Percentiles rank a stretch among this genome's conserved stretches.
These are phyloP conservation scores for Lophura nycthemera DNA, from an alignment of 2,113 vertebrate species.

Conservation along the genomic window DNA sequence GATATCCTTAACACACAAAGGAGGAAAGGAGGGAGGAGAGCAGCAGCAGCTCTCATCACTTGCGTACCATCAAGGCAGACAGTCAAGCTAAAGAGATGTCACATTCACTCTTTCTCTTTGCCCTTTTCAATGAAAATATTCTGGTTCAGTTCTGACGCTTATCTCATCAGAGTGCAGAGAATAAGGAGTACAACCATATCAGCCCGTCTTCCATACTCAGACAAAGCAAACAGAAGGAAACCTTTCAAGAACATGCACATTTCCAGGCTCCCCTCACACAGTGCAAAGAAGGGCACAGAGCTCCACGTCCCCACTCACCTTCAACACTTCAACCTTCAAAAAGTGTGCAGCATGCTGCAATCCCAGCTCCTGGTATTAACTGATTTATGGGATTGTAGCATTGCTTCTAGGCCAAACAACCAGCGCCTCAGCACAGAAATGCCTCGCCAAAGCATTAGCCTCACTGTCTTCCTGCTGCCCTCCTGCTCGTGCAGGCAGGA, in stretches of 20 bases:
- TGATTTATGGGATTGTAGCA: neutral
- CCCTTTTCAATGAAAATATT: neutral
- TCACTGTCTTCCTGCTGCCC: neutral
- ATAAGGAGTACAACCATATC: neutral
- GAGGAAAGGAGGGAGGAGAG: neutral
- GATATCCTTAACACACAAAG: neutral
- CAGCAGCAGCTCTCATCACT: neutral
- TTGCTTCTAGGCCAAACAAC: slow-evolving; percentile 19
- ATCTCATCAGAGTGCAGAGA: neutral
- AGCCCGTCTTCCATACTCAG: neutral
- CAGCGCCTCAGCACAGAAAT: neutral
- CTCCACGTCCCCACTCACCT: neutral
- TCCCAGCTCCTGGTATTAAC: neutral
- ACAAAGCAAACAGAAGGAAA: neutral
- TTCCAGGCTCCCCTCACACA: neutral
- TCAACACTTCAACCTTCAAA: too few relatives aligned
- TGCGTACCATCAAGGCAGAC: neutral
- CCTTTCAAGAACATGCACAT: neutral
- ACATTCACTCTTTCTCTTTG: neutral
- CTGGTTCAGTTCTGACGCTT: neutral
- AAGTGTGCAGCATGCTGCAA: neutral
- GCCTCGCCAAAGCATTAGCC: neutral
- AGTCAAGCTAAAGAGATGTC: neutral
- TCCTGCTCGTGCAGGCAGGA: slow-evolving; percentile 33
- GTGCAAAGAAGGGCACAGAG: neutral